Percentiles rank a stretch among this genome's conserved stretches.
These are phyloP conservation scores for Aelia acuminata DNA, from an alignment of 2,888 invertebrate species.

Conservation along the genomic window DNA sequence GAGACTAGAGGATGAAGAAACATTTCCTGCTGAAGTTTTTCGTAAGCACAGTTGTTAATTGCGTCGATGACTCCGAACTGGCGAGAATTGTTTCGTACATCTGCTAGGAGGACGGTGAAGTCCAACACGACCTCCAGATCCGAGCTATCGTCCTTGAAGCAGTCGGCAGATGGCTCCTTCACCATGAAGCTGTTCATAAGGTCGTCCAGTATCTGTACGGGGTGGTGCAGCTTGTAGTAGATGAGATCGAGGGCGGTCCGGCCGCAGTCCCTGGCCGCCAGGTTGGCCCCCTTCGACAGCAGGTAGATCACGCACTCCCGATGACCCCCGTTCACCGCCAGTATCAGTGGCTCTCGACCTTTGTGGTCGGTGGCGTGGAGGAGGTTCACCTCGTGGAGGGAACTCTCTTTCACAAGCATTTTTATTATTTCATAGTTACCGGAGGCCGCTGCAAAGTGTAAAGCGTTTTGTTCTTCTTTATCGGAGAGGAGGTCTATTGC, in stretches of 20 bases:
- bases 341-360: constrained; percentile 69
- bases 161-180: constrained; percentile 71
- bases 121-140: constrained; percentile 70
- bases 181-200: constrained; percentile 73
- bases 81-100: constrained; percentile 67
- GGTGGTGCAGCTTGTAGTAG: constrained; percentile 72
- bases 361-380: neutral
- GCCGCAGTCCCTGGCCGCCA: constrained; percentile 69
- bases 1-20: constrained; percentile 74
- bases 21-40: constrained; percentile 71
- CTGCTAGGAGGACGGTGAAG: constrained; percentile 70
- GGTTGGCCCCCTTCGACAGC: constrained; percentile 71
- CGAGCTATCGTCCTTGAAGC: constrained; percentile 68
- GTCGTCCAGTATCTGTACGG: constrained; percentile 72
- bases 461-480: constrained; percentile 42
- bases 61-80: constrained; percentile 75
- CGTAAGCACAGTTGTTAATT: constrained; percentile 72
- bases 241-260: constrained; percentile 72
- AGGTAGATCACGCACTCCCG: constrained; percentile 73
- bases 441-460: neutral
- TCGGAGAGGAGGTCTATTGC: constrained; percentile 36
- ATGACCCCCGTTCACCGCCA: constrained; percentile 74
- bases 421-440: constrained; percentile 19
- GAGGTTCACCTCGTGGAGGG: neutral
- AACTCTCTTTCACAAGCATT: constrained; percentile 1